A percentile compares a stretch with the other conserved stretches of the same genome.
Evolutionary conservation across 1,140 invertebrate genomes (phyloP).

Genomic region (Melanaphis sacchari): DNA sequence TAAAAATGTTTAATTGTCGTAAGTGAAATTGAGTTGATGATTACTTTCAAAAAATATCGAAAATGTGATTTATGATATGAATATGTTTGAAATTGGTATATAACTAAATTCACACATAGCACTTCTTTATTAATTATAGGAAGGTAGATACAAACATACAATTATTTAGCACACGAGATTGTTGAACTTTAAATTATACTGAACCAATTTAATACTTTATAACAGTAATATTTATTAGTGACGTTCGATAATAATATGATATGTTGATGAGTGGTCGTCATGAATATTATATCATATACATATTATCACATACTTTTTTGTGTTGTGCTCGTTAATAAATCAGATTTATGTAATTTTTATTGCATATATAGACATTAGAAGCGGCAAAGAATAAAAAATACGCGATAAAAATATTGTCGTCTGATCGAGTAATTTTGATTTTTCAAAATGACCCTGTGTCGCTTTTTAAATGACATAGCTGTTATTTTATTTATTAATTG

Average conservation of each 20-base stretch:
- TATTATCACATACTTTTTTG: background rate
- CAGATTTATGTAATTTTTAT: background rate
- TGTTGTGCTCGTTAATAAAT: background rate
- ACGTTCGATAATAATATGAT: background rate
- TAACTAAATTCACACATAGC: background rate
- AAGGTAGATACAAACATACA: background rate
- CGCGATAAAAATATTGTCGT: background rate
- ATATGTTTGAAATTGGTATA: background rate
- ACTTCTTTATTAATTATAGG: background rate
- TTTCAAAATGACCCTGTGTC: conserved; percentile 39
- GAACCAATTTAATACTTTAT: background rate
- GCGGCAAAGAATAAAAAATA: background rate
- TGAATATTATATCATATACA: background rate
- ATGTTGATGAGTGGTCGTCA: background rate
- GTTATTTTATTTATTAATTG: conserved; percentile 2
- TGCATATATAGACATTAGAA: background rate
- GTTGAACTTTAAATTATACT: background rate
- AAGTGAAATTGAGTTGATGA: background rate
- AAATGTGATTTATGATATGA: background rate
- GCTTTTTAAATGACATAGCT: conserved; percentile 20
- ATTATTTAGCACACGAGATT: background rate
- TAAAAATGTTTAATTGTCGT: background rate
- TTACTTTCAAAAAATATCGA: background rate
- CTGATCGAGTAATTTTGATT: background rate
- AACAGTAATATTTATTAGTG: background rate